Conservation (phyloP, 2,113 vertebrate genomes). For the Corydoras sp. region DNA sequence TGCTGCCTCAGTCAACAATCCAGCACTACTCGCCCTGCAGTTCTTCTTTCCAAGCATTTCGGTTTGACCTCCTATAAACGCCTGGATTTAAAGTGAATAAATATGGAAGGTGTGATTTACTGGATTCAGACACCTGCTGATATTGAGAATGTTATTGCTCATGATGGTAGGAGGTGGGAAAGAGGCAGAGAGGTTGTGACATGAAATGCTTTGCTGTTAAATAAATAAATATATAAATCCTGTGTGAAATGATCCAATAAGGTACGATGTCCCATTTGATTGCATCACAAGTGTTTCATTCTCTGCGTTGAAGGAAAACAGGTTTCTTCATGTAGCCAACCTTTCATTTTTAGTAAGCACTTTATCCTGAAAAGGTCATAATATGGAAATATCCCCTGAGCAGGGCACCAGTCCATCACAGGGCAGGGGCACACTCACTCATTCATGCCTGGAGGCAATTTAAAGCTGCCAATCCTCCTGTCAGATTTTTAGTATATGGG, state of each 20-base stretch:
- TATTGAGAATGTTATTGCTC: slow-evolving; percentile 29
- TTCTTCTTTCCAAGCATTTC: slow-evolving; percentile 23
- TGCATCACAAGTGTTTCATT: neutral
- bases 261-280: slow-evolving; percentile 4
- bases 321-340: neutral
- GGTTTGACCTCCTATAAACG: slow-evolving; percentile 53
- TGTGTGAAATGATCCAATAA: neutral
- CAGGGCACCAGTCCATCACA: no score
- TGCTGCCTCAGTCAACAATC: slow-evolving; percentile 49
- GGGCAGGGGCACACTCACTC: no score
- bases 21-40: slow-evolving; percentile 40
- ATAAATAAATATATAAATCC: neutral
- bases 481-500: no score
- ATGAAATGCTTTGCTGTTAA: slow-evolving; percentile 18
- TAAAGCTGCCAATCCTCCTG: no score
- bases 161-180: slow-evolving; percentile 15
- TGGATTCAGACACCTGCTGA: slow-evolving; percentile 32
- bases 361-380: neutral
- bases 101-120: slow-evolving; percentile 55
- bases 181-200: neutral
- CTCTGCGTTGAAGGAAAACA: neutral
- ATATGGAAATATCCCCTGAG: no score
- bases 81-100: slow-evolving; percentile 55
- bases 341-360: neutral
- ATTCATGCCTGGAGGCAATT: no score